Evolutionary conservation across 2,888 invertebrate species (phyloP), one percentile per base, ranked within the genome.

Genomic region (Penaeus monodon): DNA sequence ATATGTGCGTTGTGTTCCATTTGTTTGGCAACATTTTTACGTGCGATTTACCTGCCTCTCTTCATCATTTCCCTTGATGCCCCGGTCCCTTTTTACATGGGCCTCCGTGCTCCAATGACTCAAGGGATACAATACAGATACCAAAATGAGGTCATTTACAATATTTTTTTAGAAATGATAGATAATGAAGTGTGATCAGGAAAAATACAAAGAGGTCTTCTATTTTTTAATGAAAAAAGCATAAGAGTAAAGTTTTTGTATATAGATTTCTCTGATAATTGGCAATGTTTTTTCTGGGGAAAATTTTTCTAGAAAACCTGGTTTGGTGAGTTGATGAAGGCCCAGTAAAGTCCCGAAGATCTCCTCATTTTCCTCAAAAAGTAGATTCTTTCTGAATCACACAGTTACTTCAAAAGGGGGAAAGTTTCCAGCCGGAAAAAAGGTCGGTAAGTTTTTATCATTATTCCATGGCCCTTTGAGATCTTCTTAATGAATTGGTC

Each of bases 11-110:
- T 99, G 44, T 99, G 68, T 99, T 91, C 99, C 99, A 2, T 99
- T 99, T 92, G 94, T 95, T 49, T 99, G 99, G 99, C 98, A 98
- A 83, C 99, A 99, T 93, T 99, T 99, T 6, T 99, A 99, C 93
- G 99, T 99, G 88, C 99, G 57, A 98, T 99, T 94, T 99, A 91
- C 99, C 99, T 1, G 97, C 98, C 81, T 96, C 97, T 29, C 93
- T 98, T 89, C 96, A 97, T 92, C 98, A 99, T 92, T 99, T 99
- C 93, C n/a, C 94, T 99, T 78, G 99, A 99, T 93, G 99, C 99
- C 10, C 99, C 99, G 0, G 99, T 99, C 85, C 99, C 99, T 65
- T 99, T 98, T 93, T 96, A 99, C 89, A 99, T 99, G 99, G 99
- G 99, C 92, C 92, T 95, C 65, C 94, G 90, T 91, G 88, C 83